These are phyloP conservation scores for Stenichneumon culpator DNA, from an alignment of 2,888 invertebrate species.

Conservation along the genomic window DNA sequence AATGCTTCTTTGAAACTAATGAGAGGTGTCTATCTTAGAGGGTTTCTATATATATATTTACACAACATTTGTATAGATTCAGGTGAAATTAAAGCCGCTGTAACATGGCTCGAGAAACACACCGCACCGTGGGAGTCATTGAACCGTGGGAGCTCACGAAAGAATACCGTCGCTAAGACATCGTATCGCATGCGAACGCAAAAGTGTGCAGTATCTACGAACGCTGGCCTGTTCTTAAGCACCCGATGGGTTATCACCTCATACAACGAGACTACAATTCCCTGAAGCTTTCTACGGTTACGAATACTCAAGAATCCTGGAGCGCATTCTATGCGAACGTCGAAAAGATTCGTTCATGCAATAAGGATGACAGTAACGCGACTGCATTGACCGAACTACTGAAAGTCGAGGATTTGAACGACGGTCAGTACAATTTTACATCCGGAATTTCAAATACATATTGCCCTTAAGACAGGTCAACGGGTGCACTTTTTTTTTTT, in stretches of 20 bases:
- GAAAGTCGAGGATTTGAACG: not conserved
- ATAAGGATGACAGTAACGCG: constrained; percentile 3
- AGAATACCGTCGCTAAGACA: constrained; percentile 31
- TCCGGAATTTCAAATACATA: not conserved
- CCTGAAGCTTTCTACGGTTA: not conserved
- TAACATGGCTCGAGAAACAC: constrained; percentile 35
- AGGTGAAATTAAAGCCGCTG: not conserved
- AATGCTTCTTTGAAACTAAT: not conserved
- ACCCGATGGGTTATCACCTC: constrained; percentile 9
- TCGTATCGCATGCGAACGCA: not conserved
- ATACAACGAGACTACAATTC: not conserved
- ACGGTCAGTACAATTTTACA: not conserved
- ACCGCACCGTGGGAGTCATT: constrained; percentile 50
- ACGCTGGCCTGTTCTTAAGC: constrained; percentile 33
- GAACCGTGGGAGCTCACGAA: constrained; percentile 36
- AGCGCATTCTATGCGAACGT: not conserved
- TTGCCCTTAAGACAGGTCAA: not conserved
- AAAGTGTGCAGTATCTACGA: constrained; percentile 14
- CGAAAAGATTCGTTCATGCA: not conserved
- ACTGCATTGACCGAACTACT: not conserved
- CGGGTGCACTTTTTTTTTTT: not conserved
- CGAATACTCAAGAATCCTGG: not conserved
- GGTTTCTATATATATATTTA: not conserved
- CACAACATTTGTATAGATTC: constrained; percentile 4
- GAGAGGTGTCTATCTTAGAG: not conserved